phyloP scores from a whole-genome alignment of 2,113 vertebrate species.

The Phasianus colchicus region DNA sequence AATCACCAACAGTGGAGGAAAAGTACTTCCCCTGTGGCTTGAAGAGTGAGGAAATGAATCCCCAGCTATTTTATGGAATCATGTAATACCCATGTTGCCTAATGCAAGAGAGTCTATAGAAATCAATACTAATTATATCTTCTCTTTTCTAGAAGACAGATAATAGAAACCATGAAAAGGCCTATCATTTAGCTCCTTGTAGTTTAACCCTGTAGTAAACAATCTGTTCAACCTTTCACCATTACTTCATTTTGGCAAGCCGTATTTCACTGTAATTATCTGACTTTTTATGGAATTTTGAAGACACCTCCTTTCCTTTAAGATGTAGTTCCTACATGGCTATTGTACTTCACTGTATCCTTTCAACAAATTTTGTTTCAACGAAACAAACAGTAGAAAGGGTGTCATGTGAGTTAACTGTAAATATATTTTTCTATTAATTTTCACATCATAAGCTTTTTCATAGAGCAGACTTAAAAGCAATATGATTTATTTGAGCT shows the following conservation, averaged over 20 bases:
- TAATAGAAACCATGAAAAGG: not conserved
- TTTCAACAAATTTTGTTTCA: not conserved
- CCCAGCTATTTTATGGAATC: not conserved
- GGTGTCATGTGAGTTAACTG: not conserved
- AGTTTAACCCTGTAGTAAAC: not conserved
- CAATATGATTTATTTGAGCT: not conserved
- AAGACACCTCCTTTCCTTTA: not conserved
- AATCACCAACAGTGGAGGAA: not conserved
- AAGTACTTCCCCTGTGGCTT: not conserved
- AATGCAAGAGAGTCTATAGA: not conserved
- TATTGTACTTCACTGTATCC: not conserved
- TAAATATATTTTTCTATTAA: not conserved
- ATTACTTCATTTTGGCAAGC: not conserved
- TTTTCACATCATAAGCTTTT: not conserved
- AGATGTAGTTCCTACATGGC: not conserved
- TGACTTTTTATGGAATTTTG: not conserved
- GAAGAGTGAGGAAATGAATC: not conserved
- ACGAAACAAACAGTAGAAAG: not conserved
- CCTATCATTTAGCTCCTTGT: not conserved
- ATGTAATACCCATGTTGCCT: not conserved
- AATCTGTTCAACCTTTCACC: not conserved
- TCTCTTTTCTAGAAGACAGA: not conserved
- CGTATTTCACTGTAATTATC: not conserved
- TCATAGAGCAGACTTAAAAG: not conserved
- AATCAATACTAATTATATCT: not conserved